Percentiles rank a stretch among this genome's conserved stretches.
phyloP scores from a whole-genome alignment of 2,888 invertebrate genomes.

The Coenonympha arcania region DNA sequence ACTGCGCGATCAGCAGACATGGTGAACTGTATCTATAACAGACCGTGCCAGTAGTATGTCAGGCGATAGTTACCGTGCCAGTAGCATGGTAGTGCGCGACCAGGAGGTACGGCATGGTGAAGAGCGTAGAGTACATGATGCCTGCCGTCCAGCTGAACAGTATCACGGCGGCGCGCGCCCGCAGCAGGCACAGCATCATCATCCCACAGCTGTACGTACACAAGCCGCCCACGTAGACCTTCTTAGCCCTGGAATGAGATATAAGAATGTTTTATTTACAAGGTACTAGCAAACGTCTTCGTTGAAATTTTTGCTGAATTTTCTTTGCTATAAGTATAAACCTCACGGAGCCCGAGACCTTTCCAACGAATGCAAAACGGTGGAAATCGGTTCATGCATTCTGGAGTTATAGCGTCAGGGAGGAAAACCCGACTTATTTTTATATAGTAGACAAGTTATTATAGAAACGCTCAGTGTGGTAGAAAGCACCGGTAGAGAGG shows the following conservation, averaged over 20 bases:
- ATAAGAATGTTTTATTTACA: not conserved
- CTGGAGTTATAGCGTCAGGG: too few relatives aligned
- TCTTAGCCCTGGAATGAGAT: slow-evolving; percentile 80
- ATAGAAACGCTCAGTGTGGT: too few relatives aligned
- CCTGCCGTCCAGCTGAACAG: slow-evolving; percentile 95
- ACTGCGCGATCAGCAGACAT: too few relatives aligned
- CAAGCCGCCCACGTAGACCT: slow-evolving; percentile 91
- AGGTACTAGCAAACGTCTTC: too few relatives aligned
- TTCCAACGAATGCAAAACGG: too few relatives aligned
- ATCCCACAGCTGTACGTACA: slow-evolving; percentile 91
- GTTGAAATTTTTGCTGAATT: too few relatives aligned
- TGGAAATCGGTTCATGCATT: too few relatives aligned
- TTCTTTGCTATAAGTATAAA: too few relatives aligned
- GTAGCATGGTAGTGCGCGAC: slow-evolving; percentile 96
- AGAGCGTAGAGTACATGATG: slow-evolving; percentile 97
- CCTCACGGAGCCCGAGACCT: too few relatives aligned
- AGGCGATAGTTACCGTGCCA: slow-evolving; percentile 78
- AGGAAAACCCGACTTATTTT: too few relatives aligned
- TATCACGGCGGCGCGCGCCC: slow-evolving; percentile 85
- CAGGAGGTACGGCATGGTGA: slow-evolving; percentile 96
- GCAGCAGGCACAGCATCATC: slow-evolving; percentile 86
- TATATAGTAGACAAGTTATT: too few relatives aligned
- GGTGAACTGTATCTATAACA: slow-evolving; percentile 91
- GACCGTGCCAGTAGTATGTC: slow-evolving; percentile 79
- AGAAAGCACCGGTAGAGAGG: too few relatives aligned